Evolutionary conservation across 2,797 vertebrate genomes (phyloP).

Genomic region (Onychomys torridus): DNA sequence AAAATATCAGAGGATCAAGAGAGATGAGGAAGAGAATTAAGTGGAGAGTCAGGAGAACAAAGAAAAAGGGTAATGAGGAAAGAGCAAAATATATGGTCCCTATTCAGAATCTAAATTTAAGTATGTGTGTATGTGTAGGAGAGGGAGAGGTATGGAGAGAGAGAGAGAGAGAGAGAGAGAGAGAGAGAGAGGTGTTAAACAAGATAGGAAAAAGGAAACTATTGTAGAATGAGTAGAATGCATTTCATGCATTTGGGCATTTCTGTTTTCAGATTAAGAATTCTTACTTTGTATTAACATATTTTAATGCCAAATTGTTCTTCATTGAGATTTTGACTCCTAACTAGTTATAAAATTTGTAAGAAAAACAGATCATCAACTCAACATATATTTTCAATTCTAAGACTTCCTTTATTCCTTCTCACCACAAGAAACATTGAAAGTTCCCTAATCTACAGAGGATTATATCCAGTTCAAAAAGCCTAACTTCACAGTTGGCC

Average conservation of each 20-base stretch:
- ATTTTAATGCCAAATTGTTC: background rate
- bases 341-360: background rate
- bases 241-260: background rate
- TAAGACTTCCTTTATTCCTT: slow-evolving; percentile 24
- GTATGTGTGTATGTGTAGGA: no score
- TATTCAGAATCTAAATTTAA: background rate
- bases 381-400: slow-evolving; percentile 12
- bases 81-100: background rate
- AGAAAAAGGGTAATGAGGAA: background rate
- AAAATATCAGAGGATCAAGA: background rate
- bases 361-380: background rate
- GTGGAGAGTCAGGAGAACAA: background rate
- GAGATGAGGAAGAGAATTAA: background rate
- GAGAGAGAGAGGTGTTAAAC: background rate
- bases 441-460: slow-evolving; percentile 45
- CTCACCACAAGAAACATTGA: slow-evolving; percentile 20
- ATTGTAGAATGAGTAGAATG: background rate
- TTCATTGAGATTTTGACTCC: slow-evolving; percentile 7
- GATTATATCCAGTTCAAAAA: slow-evolving; percentile 58
- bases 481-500: slow-evolving; percentile 57
- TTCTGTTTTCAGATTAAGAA: background rate
- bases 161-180: background rate
- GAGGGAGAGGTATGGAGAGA: background rate
- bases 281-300: background rate
- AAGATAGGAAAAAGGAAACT: background rate